Conservation (phyloP, 2,113 vertebrate species). For the Pelobates fuscus region DNA sequence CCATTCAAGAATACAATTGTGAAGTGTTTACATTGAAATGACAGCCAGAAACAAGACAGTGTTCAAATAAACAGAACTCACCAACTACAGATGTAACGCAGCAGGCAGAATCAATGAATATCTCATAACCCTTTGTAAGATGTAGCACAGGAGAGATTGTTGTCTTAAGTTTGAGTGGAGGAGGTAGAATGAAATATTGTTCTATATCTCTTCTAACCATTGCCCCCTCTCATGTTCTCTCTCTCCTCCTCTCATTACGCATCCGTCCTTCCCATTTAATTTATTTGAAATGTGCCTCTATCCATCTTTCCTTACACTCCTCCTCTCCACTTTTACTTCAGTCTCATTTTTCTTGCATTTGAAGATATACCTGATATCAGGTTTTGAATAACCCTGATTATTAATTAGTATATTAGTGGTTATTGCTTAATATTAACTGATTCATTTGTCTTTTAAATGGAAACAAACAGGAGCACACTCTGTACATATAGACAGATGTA, state of each 20-base stretch:
- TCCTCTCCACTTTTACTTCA: too few relatives aligned
- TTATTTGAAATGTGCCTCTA: not conserved
- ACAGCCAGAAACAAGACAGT: constrained; percentile 11
- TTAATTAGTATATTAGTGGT: too few relatives aligned
- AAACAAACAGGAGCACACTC: too few relatives aligned
- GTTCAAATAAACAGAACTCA: constrained; percentile 30
- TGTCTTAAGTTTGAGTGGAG: not conserved
- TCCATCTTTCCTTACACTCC: not conserved
- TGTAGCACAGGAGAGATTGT: not conserved
- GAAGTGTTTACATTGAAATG: constrained; percentile 26
- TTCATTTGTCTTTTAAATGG: too few relatives aligned
- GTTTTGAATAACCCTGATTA: too few relatives aligned
- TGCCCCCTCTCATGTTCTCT: constrained; percentile 14
- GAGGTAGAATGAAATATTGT: constrained; percentile 13
- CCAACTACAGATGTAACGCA: constrained; percentile 5
- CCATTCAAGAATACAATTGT: constrained; percentile 14
- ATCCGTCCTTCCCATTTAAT: not conserved
- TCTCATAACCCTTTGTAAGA: not conserved
- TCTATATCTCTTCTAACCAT: constrained; percentile 14
- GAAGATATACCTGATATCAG: too few relatives aligned
- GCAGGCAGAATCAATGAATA: not conserved
- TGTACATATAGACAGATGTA: too few relatives aligned
- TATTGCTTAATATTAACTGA: too few relatives aligned
- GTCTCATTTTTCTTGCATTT: too few relatives aligned
- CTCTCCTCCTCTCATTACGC: constrained; percentile 6